These are phyloP conservation scores for Anthopleura xanthogrammica DNA, from an alignment of 92 coral and sea anemone genomes.

Conservation along the genomic window DNA sequence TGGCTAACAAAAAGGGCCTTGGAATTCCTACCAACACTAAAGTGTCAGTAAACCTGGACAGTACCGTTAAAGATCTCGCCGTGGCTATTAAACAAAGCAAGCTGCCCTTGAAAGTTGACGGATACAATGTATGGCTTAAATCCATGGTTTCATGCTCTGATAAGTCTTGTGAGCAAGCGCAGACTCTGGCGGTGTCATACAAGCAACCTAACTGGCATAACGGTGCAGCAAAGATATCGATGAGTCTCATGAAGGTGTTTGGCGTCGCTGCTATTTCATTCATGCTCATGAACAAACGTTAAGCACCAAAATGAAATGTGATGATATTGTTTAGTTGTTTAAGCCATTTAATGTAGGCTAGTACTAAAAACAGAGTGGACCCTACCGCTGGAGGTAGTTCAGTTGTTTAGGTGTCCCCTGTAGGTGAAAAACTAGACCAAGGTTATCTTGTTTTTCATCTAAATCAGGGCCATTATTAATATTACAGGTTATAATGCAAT, in stretches of 20 bases:
- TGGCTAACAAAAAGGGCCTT: conserved; percentile 49
- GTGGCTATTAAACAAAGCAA: conserved; percentile 30
- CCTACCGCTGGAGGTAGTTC: no score
- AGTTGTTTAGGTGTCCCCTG: no score
- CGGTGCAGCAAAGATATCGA: background rate
- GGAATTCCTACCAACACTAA: conserved; percentile 18
- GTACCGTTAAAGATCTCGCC: conserved; percentile 15
- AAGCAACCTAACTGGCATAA: conserved; percentile 22
- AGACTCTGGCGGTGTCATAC: conserved; percentile 29
- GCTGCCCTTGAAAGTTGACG: conserved; percentile 43
- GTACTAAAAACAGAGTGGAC: no score
- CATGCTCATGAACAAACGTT: no score
- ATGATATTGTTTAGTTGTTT: no score
- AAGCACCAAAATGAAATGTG: no score
- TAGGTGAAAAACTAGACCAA: no score
- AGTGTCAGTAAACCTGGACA: conserved; percentile 28
- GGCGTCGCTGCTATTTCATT: no score
- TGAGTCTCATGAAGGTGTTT: background rate
- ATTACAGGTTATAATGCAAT: no score
- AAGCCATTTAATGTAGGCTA: no score
- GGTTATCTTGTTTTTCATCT: no score
- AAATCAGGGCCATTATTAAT: no score
- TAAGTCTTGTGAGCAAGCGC: conserved; percentile 37
- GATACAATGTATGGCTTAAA: conserved; percentile 45
- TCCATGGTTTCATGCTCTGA: conserved; percentile 49